phyloP scores from a whole-genome alignment of 2,888 invertebrate species.

The Drosophila nigricruria region DNA sequence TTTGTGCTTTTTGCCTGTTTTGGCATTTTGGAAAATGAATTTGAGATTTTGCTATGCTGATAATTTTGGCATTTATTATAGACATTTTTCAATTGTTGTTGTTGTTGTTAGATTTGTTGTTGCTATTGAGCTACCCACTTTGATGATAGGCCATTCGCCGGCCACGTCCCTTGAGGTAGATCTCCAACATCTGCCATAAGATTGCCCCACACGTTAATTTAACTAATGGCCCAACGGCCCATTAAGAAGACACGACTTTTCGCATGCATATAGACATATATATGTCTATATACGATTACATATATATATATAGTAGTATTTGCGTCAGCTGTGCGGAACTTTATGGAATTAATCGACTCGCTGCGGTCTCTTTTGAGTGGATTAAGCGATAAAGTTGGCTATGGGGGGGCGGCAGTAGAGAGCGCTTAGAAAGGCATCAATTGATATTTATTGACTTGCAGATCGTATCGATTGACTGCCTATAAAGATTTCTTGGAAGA shows the following conservation, averaged over 20 bases:
- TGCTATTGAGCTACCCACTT: conserved; percentile 44
- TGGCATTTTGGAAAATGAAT: conserved; percentile 66
- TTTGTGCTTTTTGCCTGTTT: conserved; percentile 56
- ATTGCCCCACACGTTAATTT: conserved; percentile 45
- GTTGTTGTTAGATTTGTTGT: conserved; percentile 6
- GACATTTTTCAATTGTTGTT: conserved; percentile 36
- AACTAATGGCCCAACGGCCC: conserved; percentile 47
- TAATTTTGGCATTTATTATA: conserved; percentile 63
- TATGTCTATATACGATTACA: neutral
- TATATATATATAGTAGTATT: conserved; percentile 6
- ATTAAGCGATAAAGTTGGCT: conserved; percentile 11
- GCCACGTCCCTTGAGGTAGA: conserved; percentile 30
- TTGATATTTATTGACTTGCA: conserved; percentile 45
- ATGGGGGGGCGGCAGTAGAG: neutral
- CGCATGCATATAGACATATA: conserved; percentile 4
- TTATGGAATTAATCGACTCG: conserved; percentile 15
- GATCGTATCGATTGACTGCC: conserved; percentile 28
- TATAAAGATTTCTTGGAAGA: conserved; percentile 23
- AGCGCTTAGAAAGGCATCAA: conserved; percentile 28
- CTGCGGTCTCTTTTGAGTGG: conserved; percentile 26
- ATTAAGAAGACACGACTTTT: conserved; percentile 51
- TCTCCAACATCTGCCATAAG: conserved; percentile 24
- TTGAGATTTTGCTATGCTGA: conserved; percentile 66
- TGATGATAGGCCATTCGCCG: conserved; percentile 47
- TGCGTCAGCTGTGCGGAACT: conserved; percentile 34